Evolutionary conservation across 92 coral and sea anemone genomes (phyloP), one percentile per base, ranked within the genome.

Genomic region (Heliopora coerulea): DNA sequence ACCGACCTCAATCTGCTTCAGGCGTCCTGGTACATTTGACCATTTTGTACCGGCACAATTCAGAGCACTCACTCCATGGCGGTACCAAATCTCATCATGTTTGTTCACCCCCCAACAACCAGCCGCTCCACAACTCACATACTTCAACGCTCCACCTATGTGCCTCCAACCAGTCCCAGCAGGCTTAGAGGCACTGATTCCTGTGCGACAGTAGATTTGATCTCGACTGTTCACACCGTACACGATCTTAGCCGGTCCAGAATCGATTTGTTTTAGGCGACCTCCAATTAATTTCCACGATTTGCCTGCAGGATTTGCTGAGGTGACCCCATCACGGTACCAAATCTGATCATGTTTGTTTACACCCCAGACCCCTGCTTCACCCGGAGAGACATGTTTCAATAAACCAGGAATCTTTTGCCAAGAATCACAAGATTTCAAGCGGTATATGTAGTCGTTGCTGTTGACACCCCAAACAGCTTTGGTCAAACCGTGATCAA

Each of bases 331-430:
- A n/a, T n/a, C n/a, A n/a, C 68, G 65, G 42, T 68, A 79, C 12
- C 9, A 56, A 25, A 79, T 68, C 35, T 46, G 13, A 37, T 79
- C 31, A 12, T 44, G 54, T 14, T 58, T 70, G 41, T 79, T 69
- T 1, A 79, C 70, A 1, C 83, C 83, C 83, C 83, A 79, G 13
- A 79, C 78, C 8, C 83, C 83, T 1, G 61, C 78, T 68, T 68
- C 58, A 17, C 83, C 83, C 0, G 56, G 52, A 1, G 83, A 56
- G 31, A 79, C 83, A 44, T 79, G 78, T 25, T 42, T 79, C 41
- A 79, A 15, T 15, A n/a, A 19, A 1, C 78, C 78, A 41, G 41
- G 13, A 48, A 79, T 69, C 0, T 46, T 29, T 23, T 20, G 35
- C 83, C 83, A 79, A 6, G 26, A 9, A 23, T 39, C 33, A 15